Base-by-base conservation (phyloP, 2,797 vertebrate genomes). In the Danio choprae region DNA sequence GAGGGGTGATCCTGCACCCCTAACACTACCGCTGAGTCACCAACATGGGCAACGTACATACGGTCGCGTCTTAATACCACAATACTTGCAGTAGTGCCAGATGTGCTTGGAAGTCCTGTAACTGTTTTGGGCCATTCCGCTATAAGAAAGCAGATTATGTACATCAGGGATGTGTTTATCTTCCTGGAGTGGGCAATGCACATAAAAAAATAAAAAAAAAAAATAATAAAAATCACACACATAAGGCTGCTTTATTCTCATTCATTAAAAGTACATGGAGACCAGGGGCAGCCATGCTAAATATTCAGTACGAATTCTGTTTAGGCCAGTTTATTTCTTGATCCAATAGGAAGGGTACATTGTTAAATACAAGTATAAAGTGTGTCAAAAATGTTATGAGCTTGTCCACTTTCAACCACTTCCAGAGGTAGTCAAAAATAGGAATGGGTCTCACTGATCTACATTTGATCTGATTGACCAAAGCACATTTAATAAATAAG, bases 91-190 rank as follows among this genome's bases (percentile, higher is more conserved):
- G 97, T 99, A 60, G 97, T 99, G 62, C 97, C 97, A 0, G 97
- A 98, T 0, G 97, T 99, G 89, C 97, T 98, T 0, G 97, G 97
- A 48, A 98, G 95, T 9, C 97, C 97, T 0, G 96, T 99, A 65
- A 97, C 95, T 0, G 97, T 98, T 91, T 97, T 98, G 1, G 97
- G 97, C 97, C 97, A 99, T 85, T 99, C 97, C 58, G 97, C 97
- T 99, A 86, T 36, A 78, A 74, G 12, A 20, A 77, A 18, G 46
- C 7, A 46, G 38, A 76, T 64, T 11, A 64, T 4, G 40, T 4
- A 0, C 9, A 44, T 36, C 8, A 12, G 62, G 13, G 20, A 16
- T 29, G 4, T 38, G 16, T 50, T 7, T 10, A 15, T 13, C 20
- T 36, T 36, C 15, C 6, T 16, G 13, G n/a, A n/a, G n/a, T n/a